Base-by-base conservation (phyloP, 2,888 invertebrate species). In the Polydrusus tereticollis region DNA sequence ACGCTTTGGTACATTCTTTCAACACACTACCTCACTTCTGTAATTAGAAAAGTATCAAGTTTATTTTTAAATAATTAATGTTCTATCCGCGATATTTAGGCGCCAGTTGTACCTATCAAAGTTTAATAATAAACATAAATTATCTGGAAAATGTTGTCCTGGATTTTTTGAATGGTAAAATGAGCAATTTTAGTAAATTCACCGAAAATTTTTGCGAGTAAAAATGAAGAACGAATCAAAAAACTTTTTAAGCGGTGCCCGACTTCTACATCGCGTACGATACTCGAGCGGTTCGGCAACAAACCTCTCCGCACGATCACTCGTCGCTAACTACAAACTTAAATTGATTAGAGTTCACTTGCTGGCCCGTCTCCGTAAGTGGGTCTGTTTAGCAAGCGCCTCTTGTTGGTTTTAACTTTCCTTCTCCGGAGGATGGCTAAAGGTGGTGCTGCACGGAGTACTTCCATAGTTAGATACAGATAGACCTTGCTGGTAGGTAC, bases 91-190 rank as follows among this genome's bases (percentile, higher is more conserved):
- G 70, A 75, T 66, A 47, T 60, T 67, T 62, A 74, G 78, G 79
- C 79, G 79, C 79, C 79, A 75, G 77, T 59, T 75, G 76, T 74
- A 77, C 72, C 75, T 78, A 78, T 78, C 79, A 77, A 26, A 76
- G 70, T 75, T n/a, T n/a, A n/a, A 74, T 67, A 58, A 71, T 62
- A 68, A 68, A 63, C 66, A 47, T 26, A 43, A 29, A 38, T 33
- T 63, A 45, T 20, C 43, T 29, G 26, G 4, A 16, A 47, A 55
- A 18, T 55, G 16, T 16, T 26, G 16, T 59, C 33, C n/a, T n/a
- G n/a, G 18, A 38, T 58, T 21, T 23, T 10, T 20, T 57, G 20
- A 10, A 57, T 16, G 36, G 29, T 57, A 8, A 33, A 29, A 26
- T 26, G n/a, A 50, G 29, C 20, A 52, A n/a, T n/a, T n/a, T n/a